Evolutionary conservation across 2,113 vertebrate genomes (phyloP).

Genomic region (Symphodus melops): DNA sequence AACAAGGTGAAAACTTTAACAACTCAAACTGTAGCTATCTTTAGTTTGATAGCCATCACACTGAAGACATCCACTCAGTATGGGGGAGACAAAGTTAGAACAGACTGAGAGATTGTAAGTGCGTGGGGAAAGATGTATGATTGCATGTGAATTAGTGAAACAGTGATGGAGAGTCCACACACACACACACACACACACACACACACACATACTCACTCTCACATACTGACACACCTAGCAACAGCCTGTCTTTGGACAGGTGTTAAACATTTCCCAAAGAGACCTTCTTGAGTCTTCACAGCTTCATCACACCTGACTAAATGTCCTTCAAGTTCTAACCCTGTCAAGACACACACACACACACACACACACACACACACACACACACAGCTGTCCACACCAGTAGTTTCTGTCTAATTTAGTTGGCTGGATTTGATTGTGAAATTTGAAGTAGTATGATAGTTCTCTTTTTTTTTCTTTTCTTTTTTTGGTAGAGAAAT

Average conservation of each 20-base stretch:
- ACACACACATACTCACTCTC: neutral
- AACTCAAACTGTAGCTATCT: neutral
- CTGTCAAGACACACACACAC: conserved; percentile 25
- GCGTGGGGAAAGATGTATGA: neutral
- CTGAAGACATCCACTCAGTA: neutral
- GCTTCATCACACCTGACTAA: conserved; percentile 75
- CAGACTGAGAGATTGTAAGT: neutral
- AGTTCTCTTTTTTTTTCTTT: neutral
- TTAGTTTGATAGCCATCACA: neutral
- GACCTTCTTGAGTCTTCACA: conserved; percentile 56
- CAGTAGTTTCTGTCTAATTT: conserved; percentile 4
- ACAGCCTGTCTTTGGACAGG: conserved; percentile 56
- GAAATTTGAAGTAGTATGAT: conserved; percentile 3
- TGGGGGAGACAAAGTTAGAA: conserved; percentile 6
- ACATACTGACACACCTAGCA: neutral
- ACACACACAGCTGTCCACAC: conserved; percentile 37
- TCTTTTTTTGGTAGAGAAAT: neutral
- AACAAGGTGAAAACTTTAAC: no score
- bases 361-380: conserved; percentile 25
- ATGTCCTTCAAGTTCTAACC: conserved; percentile 69
- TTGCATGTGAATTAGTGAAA: neutral
- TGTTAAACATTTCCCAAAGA: conserved; percentile 57
- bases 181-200: neutral
- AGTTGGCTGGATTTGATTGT: neutral
- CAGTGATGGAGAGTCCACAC: neutral